A percentile compares a stretch with the other conserved stretches of the same genome.
Conservation (phyloP, 2,113 vertebrate genomes). For the Enhydra lutris region DNA sequence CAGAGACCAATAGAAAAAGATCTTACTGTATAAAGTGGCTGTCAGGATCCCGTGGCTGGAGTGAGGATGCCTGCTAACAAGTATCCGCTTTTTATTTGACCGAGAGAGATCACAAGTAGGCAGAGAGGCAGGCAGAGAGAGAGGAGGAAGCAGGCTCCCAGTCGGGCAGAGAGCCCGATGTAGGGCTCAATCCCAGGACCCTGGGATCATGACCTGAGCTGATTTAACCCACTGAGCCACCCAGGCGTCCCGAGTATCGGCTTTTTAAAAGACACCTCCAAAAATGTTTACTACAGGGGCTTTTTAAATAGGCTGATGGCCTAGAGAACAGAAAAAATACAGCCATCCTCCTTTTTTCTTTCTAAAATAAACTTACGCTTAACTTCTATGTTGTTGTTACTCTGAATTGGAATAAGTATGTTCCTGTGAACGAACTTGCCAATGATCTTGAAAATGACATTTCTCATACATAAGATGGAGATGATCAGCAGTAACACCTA, state of each 20-base stretch:
- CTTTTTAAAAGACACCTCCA: background rate
- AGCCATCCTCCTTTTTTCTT: background rate
- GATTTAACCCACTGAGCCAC: no score
- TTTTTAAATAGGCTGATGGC: background rate
- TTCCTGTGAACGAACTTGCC: background rate
- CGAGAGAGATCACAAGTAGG: no score
- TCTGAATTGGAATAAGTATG: background rate
- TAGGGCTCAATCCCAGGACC: no score
- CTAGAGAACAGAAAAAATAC: background rate
- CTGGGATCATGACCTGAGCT: no score
- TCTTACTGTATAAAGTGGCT: background rate
- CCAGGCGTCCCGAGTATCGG: no score
- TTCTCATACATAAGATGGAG: background rate
- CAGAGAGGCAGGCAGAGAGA: no score
- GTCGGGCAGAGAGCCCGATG: no score
- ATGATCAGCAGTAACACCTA: background rate
- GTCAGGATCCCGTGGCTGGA: background rate
- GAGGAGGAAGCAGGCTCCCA: no score
- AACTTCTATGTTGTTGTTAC: background rate
- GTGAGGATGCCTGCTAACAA: background rate
- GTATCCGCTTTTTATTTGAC: background rate
- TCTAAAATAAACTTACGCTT: background rate
- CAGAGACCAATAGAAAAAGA: background rate
- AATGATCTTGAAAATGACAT: background rate
- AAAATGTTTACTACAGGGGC: background rate